Conservation (phyloP, 2,797 vertebrate genomes). For the Pseudochaenichthys georgianus region DNA sequence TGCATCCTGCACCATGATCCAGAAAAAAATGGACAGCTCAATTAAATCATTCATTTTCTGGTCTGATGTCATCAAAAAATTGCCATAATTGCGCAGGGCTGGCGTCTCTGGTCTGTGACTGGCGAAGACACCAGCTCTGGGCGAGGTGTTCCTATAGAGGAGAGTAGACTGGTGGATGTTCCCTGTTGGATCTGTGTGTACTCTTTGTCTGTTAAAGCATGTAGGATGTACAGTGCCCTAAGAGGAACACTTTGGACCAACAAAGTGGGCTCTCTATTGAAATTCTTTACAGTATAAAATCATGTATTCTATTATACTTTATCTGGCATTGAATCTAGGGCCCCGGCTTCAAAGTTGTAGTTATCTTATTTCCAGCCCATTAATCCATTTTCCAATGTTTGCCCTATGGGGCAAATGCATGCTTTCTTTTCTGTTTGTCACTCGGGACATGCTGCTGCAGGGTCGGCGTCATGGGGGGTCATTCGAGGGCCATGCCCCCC, state of each 20-base stretch:
- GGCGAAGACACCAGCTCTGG: conserved; percentile 68
- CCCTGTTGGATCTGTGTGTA: conserved; percentile 36
- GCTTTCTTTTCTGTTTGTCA: no score
- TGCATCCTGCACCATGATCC: conserved; percentile 63
- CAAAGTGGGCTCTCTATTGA: conserved; percentile 20
- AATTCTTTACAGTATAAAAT: no score
- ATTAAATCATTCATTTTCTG: conserved; percentile 87
- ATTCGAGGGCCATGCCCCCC: no score
- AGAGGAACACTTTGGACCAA: conserved; percentile 63
- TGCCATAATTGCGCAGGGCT: conserved; percentile 81
- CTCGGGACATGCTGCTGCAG: no score
- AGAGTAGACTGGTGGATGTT: conserved; percentile 63
- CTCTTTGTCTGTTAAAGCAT: conserved; percentile 59
- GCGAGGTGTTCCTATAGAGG: conserved; percentile 68
- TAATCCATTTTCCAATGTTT: no score
- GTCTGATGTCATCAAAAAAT: conserved; percentile 85
- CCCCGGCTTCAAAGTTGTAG: no score
- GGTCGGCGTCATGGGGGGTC: no score
- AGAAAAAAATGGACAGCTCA: conserved; percentile 70
- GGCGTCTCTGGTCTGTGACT: conserved; percentile 82
- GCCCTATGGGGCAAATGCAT: no score
- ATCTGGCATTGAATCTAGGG: no score
- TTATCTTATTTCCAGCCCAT: no score
- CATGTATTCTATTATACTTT: no score
- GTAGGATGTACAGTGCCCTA: conserved; percentile 17